Percentiles rank a stretch among this genome's conserved stretches.
Conservation (phyloP, 2,888 invertebrate genomes). For the Allygus modestus region DNA sequence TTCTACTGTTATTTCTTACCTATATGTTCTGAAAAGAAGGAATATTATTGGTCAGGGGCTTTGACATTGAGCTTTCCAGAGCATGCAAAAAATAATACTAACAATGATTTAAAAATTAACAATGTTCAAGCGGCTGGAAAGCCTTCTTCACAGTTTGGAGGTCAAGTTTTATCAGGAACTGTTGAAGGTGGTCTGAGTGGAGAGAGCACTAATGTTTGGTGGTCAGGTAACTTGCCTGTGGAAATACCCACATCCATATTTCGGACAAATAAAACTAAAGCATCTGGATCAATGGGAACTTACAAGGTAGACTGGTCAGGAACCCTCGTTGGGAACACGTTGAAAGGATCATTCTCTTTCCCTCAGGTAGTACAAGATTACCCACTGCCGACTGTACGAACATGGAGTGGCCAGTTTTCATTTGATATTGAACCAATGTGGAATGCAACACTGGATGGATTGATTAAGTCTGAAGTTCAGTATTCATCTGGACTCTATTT, state of each 20-base stretch:
- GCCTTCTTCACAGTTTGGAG: slow-evolving; percentile 52
- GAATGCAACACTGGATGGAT: slow-evolving; percentile 62
- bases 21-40: slow-evolving; percentile 50
- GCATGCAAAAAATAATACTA: slow-evolving; percentile 28
- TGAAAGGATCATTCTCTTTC: slow-evolving; percentile 58
- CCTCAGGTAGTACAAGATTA: slow-evolving; percentile 51
- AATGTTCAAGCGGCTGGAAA: background rate
- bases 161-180: slow-evolving; percentile 41
- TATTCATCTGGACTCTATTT: slow-evolving; percentile 58
- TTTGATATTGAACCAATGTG: slow-evolving; percentile 63
- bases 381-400: slow-evolving; percentile 37
- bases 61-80: slow-evolving; percentile 44
- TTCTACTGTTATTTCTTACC: slow-evolving; percentile 61
- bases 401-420: slow-evolving; percentile 62
- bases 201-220: slow-evolving; percentile 48
- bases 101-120: background rate
- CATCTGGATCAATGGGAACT: background rate
- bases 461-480: slow-evolving; percentile 60
- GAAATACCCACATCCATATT: slow-evolving; percentile 55
- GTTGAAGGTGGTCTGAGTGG: slow-evolving; percentile 37
- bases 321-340: slow-evolving; percentile 34
- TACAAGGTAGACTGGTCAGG: slow-evolving; percentile 59
- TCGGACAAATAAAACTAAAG: slow-evolving; percentile 15
- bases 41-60: slow-evolving; percentile 62
- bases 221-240: slow-evolving; percentile 62